Base-by-base conservation (phyloP, 2,888 invertebrate genomes). In the Ommatoiulus sabulosus region DNA sequence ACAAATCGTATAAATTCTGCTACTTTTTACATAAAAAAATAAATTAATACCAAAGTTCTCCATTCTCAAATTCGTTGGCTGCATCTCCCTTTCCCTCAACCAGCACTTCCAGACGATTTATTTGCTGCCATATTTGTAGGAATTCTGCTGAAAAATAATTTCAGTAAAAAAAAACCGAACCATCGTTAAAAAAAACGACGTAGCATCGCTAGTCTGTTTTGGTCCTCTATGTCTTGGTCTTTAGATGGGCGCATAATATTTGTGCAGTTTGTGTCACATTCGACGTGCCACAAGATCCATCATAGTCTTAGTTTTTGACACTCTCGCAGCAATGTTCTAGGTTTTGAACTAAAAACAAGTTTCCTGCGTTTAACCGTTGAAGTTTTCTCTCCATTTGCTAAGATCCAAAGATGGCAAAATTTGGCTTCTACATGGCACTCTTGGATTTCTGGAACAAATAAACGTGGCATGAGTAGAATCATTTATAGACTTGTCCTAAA, bases 401-500 rank as follows among this genome's bases (percentile, higher is more conserved):
- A 97, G 95, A 93, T 98, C 97, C 91, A 98, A 96, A 89, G 95
- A 94, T 17, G 98, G 97, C 90, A 98, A 94, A 87, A 97, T 94
- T 90, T 97, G 97, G 91, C 97, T 97, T 93, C 96, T 95, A 93
- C 98, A 98, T 10, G 97, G 97, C 90, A 97, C 97, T 91, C 97
- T 95, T n/a, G 97, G 97, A 93, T 97, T 97, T 91, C 97, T 97
- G 92, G 57, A 93, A 93, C 91, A 89, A 90, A 90, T 90, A 90
- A 72, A 35, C 15, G 24, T 12, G 85, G 24, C 17, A 15, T 57
- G 15, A 10, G 8, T 63, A 43, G 3, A 8, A 57, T n/a, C n/a
- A n/a, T n/a, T n/a, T n/a, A n/a, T n/a, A n/a, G n/a, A n/a, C n/a
- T n/a, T n/a, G n/a, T n/a, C n/a, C n/a, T n/a, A n/a, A n/a, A n/a